Evolutionary conservation across 2,888 invertebrate species (phyloP), one percentile per base, ranked within the genome.

Genomic region (Coenonympha arcania): DNA sequence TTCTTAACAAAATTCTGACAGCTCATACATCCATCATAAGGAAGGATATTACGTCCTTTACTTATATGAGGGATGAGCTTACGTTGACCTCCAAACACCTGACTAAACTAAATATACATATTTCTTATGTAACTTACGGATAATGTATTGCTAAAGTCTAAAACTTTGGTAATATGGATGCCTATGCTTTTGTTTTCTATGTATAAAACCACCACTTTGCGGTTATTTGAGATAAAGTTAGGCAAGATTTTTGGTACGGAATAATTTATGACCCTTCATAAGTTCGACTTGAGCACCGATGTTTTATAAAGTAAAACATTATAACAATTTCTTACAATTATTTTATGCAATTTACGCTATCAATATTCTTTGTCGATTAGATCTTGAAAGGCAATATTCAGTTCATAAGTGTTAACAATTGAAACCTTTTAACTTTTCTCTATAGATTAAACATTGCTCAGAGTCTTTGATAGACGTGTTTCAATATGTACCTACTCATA

Each of bases 11-110:
- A 30, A 41, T 41, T 36, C 45, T 50, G 45, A 36, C 41, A 42
- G 50, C 41, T 8, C 40, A 50, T 36, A 50, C 28, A 50, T 50
- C 50, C 50, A 50, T 50, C 50, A 42, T 37, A 42, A 15, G 40
- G 13, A 24, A 15, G 50, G 50, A 46, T 45, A 46, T 50, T 46
- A 42, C 42, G 41, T 30, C 36, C 19, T 42, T 46, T 46, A 33
- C 45, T 48, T 28, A 33, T 30, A 28, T 34, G 50, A 50, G 41
- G 40, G 45, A 50, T 40, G 40, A 45, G 41, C 40, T 41, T 30
- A 46, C 34, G 26, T 50, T 46, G 33, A 28, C 50, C 50, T 50
- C 45, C 40, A 33, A 34, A 46, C 41, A 41, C 41, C 44, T 44
- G 44, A 43, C 49, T 34, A 49, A 43, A 49, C 37, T 47, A 37